These are phyloP conservation scores for Pygmarrhopalites habei DNA, from an alignment of 1,140 invertebrate species.

Conservation along the genomic window DNA sequence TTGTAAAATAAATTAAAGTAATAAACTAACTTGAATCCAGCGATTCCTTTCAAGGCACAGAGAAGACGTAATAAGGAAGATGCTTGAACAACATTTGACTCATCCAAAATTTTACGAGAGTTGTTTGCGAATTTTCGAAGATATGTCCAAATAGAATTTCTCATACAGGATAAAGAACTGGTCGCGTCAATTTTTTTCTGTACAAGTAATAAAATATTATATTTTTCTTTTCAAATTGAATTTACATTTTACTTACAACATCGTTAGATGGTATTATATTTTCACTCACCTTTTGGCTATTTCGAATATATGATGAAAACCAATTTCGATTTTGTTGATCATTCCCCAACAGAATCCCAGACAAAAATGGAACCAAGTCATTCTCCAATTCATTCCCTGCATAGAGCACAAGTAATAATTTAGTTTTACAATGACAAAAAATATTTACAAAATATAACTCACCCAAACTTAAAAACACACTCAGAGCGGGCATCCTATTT, in stretches of 20 bases:
- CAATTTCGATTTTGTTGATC: constrained; percentile 82
- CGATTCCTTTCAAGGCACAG: constrained; percentile 85
- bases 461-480: constrained; percentile 68
- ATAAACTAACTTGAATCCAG: constrained; percentile 68
- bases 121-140: constrained; percentile 53
- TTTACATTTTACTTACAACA: too few species aligned
- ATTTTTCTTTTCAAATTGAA: too few species aligned
- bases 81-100: constrained; percentile 67
- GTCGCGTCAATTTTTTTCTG: constrained; percentile 65
- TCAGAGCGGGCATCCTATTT: constrained; percentile 79
- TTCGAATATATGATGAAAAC: constrained; percentile 85
- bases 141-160: constrained; percentile 68
- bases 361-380: constrained; percentile 74
- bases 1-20: too few species aligned
- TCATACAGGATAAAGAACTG: constrained; percentile 62
- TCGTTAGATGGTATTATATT: neutral
- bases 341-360: constrained; percentile 73
- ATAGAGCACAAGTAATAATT: neutral
- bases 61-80: constrained; percentile 75
- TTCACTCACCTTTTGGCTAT: constrained; percentile 67
- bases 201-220: constrained; percentile 31
- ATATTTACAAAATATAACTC: constrained; percentile 5
- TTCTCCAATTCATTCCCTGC: constrained; percentile 37
- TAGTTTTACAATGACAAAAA: too few species aligned
- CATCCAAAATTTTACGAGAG: constrained; percentile 52